Evolutionary conservation across 2,113 vertebrate species (phyloP).

Genomic region (Lampris incognitus): DNA sequence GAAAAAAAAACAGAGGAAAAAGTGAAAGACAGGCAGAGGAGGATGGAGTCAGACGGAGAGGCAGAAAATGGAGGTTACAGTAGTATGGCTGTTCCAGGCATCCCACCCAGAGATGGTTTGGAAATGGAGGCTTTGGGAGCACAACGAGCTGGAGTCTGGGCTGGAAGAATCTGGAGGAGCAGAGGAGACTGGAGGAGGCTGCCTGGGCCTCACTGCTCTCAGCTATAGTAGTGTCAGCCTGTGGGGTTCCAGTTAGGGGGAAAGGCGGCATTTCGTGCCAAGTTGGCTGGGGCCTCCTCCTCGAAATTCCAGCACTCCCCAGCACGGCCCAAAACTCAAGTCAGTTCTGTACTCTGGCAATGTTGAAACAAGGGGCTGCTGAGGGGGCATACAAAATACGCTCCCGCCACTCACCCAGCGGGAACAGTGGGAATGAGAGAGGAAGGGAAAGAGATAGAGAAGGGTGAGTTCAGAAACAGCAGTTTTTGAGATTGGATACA

Average conservation of each 20-base stretch:
- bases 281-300: slow-evolving; percentile 80
- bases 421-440: slow-evolving; percentile 55
- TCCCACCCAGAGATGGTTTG: slow-evolving; percentile 67
- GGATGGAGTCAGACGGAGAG: slow-evolving; percentile 39
- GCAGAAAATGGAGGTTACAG: slow-evolving; percentile 59
- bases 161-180: slow-evolving; percentile 43
- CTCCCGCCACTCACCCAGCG: slow-evolving; percentile 68
- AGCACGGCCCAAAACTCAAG: slow-evolving; percentile 77
- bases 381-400: slow-evolving; percentile 76
- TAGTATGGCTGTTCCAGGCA: slow-evolving; percentile 72
- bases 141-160: not conserved
- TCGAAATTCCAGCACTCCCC: slow-evolving; percentile 82
- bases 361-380: slow-evolving; percentile 76
- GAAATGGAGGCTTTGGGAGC: slow-evolving; percentile 55
- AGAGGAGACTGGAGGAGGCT: slow-evolving; percentile 60
- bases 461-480: slow-evolving; percentile 50
- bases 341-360: slow-evolving; percentile 78
- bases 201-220: slow-evolving; percentile 73
- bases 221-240: slow-evolving; percentile 73
- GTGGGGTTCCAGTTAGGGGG: slow-evolving; percentile 77
- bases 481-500: slow-evolving; percentile 31
- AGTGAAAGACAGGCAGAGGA: slow-evolving; percentile 17
- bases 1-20: slow-evolving; percentile 12
- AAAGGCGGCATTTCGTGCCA: slow-evolving; percentile 78
- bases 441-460: slow-evolving; percentile 37